These are phyloP conservation scores for Agrochola lychnidis DNA, from an alignment of 2,888 invertebrate species.

Conservation along the genomic window DNA sequence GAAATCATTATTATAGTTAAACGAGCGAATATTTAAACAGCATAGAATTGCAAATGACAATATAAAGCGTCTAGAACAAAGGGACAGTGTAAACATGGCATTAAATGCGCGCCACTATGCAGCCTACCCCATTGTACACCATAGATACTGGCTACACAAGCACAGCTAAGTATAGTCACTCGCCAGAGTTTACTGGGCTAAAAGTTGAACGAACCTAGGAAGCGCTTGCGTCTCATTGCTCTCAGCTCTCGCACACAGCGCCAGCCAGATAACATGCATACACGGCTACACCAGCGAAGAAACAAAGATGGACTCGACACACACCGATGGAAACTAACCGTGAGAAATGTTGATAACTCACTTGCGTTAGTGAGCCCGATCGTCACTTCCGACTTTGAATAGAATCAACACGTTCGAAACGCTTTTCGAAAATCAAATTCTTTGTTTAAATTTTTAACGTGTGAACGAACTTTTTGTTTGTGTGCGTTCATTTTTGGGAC, in stretches of 20 bases:
- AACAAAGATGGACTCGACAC: constrained; percentile 83
- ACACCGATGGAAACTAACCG: constrained; percentile 84
- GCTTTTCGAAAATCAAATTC: constrained; percentile 73
- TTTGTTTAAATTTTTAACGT: constrained; percentile 71
- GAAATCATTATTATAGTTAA: constrained; percentile 57
- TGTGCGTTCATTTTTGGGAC: constrained; percentile 70
- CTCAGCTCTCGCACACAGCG: constrained; percentile 84
- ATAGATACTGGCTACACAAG: constrained; percentile 72
- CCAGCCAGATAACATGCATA: constrained; percentile 70
- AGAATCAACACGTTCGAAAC: constrained; percentile 74
- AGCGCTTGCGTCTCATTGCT: constrained; percentile 85
- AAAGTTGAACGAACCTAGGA: constrained; percentile 90
- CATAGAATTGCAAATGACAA: constrained; percentile 70
- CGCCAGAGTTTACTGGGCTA: constrained; percentile 90
- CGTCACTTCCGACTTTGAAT: constrained; percentile 87
- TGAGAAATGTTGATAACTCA: constrained; percentile 90
- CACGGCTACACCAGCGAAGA: constrained; percentile 71
- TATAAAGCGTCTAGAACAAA: constrained; percentile 75
- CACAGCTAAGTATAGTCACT: constrained; percentile 76
- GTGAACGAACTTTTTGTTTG: constrained; percentile 75
- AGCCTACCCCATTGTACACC: constrained; percentile 73
- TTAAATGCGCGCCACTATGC: constrained; percentile 73
- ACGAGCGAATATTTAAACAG: constrained; percentile 56
- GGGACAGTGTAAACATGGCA: constrained; percentile 77
- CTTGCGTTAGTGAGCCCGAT: constrained; percentile 85